Evolutionary conservation across 2,113 vertebrate species (phyloP).

Genomic region (Mus spicilegus): DNA sequence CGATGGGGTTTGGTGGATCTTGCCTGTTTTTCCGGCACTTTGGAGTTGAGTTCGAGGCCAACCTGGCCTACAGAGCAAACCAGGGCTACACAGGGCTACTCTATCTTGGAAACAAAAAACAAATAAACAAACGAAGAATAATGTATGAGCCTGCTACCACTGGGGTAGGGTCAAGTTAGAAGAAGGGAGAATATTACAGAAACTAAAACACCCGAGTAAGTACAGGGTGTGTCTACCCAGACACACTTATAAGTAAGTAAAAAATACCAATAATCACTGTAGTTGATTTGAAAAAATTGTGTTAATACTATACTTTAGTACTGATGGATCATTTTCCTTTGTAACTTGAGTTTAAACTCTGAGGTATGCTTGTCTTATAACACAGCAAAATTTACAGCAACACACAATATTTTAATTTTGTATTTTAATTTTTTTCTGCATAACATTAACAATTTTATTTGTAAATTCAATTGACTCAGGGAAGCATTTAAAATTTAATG

Average conservation of each 20-base stretch:
- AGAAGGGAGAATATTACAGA: background rate
- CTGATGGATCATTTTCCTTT: conserved; percentile 21
- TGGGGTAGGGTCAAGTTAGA: background rate
- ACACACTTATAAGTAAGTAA: background rate
- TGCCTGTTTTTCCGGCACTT: background rate
- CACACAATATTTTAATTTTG: no score
- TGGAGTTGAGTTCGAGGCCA: background rate
- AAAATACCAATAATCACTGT: background rate
- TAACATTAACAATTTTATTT: background rate
- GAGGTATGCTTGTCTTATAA: background rate
- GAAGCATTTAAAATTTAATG: background rate
- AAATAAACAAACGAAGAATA: background rate
- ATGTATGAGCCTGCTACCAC: background rate
- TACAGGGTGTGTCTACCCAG: background rate
- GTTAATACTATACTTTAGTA: conserved; percentile 5
- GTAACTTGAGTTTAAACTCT: conserved; percentile 34
- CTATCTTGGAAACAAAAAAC: background rate
- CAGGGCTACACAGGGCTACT: background rate
- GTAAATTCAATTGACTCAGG: background rate
- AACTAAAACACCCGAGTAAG: background rate
- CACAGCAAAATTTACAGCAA: background rate
- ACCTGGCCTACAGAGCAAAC: background rate
- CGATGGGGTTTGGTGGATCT: background rate
- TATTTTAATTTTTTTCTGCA: background rate
- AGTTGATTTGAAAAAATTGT: background rate